Conservation (phyloP, 2,113 vertebrate genomes). For the Brachionichthys hirsutus region DNA sequence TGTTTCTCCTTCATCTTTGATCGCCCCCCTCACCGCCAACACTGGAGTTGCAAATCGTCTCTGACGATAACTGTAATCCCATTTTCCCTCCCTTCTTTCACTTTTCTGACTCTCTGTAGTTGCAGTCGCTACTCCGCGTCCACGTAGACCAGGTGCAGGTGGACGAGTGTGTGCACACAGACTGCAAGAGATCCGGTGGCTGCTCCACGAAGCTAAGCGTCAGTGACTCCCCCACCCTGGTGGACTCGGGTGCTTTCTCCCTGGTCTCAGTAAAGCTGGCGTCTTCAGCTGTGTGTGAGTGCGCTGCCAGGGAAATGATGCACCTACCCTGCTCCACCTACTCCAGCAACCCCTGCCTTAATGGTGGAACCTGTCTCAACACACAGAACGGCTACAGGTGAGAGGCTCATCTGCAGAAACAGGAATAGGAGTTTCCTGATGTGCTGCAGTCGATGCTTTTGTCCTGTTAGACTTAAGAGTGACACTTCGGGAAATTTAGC, state of each 20-base stretch:
- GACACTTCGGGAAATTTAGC: constrained; percentile 26
- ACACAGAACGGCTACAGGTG: constrained; percentile 85
- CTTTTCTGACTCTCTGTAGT: constrained; percentile 62
- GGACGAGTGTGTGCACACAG: constrained; percentile 79
- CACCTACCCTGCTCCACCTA: constrained; percentile 81
- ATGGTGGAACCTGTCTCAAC: constrained; percentile 82
- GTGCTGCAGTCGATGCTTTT: neutral
- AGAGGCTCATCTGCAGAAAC: constrained; percentile 33
- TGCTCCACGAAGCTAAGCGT: constrained; percentile 73
- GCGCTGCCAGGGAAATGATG: constrained; percentile 70
- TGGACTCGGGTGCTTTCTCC: constrained; percentile 75
- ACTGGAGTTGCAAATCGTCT: constrained; percentile 8
- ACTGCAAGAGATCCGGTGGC: constrained; percentile 71
- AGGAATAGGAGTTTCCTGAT: constrained; percentile 3
- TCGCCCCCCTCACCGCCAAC: neutral
- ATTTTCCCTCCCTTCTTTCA: constrained; percentile 8
- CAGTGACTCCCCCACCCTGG: constrained; percentile 73
- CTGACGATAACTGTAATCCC: constrained; percentile 22
- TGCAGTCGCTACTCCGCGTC: constrained; percentile 78
- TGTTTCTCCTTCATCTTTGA: constrained; percentile 6
- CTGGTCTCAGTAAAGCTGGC: constrained; percentile 78
- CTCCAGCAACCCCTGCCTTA: constrained; percentile 80
- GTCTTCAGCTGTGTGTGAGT: constrained; percentile 67
- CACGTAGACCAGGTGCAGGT: constrained; percentile 81
- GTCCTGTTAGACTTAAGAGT: constrained; percentile 3